These are phyloP conservation scores for Dolichopus griseipennis DNA, from an alignment of 2,888 invertebrate species.

Conservation along the genomic window DNA sequence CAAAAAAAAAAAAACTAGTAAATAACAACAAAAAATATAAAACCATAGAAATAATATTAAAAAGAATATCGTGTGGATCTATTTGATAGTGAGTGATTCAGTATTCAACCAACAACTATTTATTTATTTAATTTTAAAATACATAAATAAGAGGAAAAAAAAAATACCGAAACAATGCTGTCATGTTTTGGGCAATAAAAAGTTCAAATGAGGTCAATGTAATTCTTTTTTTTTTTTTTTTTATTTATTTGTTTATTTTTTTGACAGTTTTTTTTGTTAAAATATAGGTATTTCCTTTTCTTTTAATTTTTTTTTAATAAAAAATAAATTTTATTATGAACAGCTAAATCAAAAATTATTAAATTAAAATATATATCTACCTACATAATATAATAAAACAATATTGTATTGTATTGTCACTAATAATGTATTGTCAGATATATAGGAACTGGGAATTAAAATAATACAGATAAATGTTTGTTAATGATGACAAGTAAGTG, in stretches of 20 bases:
- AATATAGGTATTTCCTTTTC: not conserved
- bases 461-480: no score
- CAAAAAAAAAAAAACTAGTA: not conserved
- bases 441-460: no score
- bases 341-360: not conserved
- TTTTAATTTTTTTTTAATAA: not conserved
- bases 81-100: not conserved
- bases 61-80: not conserved
- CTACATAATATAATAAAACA: no score
- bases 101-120: no score
- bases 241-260: not conserved
- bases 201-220: slow-evolving; percentile 3
- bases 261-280: not conserved
- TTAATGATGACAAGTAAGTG: no score
- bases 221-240: not conserved
- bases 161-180: not conserved
- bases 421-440: no score
- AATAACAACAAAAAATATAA: not conserved
- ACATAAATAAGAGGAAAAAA: not conserved
- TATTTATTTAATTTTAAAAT: no score
- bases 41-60: not conserved
- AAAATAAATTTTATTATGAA: not conserved
- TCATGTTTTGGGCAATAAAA: slow-evolving; percentile 4
- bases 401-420: no score
- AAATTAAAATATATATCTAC: no score